Conservation (phyloP, 2,797 vertebrate genomes). For the Thamnophis elegans region DNA sequence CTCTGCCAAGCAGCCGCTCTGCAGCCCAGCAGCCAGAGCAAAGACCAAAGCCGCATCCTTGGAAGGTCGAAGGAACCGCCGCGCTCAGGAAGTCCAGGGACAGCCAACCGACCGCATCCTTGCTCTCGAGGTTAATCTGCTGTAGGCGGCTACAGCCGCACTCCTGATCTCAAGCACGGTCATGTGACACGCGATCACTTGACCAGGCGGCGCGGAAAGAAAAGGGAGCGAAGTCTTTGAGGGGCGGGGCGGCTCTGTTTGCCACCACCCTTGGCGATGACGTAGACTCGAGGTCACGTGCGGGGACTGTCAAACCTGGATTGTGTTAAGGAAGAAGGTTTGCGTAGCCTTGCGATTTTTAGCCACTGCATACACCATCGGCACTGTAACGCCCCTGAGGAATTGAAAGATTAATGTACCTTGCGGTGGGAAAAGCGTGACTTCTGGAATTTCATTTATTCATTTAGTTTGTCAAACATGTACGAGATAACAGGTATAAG, state of each 20-base stretch:
- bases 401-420: not conserved
- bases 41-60: slow-evolving; percentile 20
- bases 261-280: not conserved
- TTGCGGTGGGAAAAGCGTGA: not conserved
- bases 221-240: not conserved
- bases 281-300: not conserved
- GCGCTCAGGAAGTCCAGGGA: accelerated
- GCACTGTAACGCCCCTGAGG: not conserved
- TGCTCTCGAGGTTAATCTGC: not conserved
- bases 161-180: accelerated
- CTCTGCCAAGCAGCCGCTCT: not conserved
- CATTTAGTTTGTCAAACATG: no score
- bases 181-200: not conserved
- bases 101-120: not conserved
- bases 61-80: not conserved
- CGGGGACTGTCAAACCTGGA: not conserved
- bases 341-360: not conserved
- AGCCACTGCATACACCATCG: not conserved
- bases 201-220: not conserved
- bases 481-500: no score
- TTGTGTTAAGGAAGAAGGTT: not conserved
- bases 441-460: not conserved
- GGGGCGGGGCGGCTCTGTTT: not conserved
- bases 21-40: not conserved
- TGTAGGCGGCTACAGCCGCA: not conserved